phyloP scores from a whole-genome alignment of 2,888 invertebrate genomes.

The Mycalesis mineus region DNA sequence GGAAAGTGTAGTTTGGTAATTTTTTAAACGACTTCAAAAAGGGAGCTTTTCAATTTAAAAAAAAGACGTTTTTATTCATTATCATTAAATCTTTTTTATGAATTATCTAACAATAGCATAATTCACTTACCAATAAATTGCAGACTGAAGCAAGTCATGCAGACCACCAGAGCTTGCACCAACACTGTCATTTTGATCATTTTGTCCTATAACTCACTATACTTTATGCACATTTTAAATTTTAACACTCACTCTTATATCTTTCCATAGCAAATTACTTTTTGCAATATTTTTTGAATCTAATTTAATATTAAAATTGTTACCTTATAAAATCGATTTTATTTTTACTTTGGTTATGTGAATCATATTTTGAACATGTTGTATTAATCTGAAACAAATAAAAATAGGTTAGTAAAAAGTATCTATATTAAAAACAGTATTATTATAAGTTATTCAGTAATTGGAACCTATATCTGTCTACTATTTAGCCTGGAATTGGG shows the following conservation, averaged over 20 bases:
- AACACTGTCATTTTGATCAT: conserved; percentile 57
- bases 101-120: too few relatives aligned
- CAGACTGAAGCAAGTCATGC: conserved; percentile 46
- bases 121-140: conserved; percentile 58
- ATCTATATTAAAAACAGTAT: neutral
- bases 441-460: too few relatives aligned
- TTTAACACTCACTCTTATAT: conserved; percentile 5
- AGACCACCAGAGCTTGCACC: conserved; percentile 40
- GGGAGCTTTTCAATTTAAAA: too few relatives aligned
- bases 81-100: too few relatives aligned
- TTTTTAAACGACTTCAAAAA: too few relatives aligned
- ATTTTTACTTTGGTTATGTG: neutral
- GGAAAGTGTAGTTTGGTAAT: too few relatives aligned
- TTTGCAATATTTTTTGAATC: too few relatives aligned
- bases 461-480: too few relatives aligned
- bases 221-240: conserved; percentile 21
- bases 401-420: neutral
- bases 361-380: neutral
- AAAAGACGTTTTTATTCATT: too few relatives aligned
- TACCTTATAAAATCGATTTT: too few relatives aligned
- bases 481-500: too few relatives aligned
- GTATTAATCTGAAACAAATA: conserved; percentile 3
- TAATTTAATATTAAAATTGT: too few relatives aligned
- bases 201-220: conserved; percentile 31
- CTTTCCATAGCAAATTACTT: neutral